Evolutionary conservation across 2,113 vertebrate species (phyloP), one percentile per base, ranked within the genome.

Genomic region (Tor tambroides): DNA sequence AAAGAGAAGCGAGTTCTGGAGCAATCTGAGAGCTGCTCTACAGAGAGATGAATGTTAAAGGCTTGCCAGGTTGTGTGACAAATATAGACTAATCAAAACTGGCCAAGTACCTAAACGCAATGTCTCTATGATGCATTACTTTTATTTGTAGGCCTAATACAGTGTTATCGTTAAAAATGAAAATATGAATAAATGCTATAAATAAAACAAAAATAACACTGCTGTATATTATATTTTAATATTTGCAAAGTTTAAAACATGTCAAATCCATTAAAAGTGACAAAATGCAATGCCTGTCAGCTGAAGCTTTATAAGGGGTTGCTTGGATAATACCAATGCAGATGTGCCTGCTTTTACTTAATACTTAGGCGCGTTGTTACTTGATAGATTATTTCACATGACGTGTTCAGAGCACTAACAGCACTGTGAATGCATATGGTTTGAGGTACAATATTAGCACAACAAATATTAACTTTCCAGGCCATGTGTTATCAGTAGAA

Each of bases 1-100:
- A 1, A 90, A 90, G 84, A 93, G 88, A 87, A 54, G 38, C 0
- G 67, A 91, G 0, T 98, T 99, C 91, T 99, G 97, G 97, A 83
- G 82, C 80, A 97, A 94, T 19, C 90, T 98, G 46, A 96, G 94
- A 84, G 69, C 3, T 0, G 96, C 94, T 1, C 88, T 99, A 71
- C 94, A 92, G 23, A 75, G 87, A 82, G 91, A 87, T n/a, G 83
- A 87, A 12, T 32, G 5, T 35, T 11, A 74, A 92, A 17, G 21
- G 54, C 1, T 35, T 2, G 32, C 83, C 49, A 49, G 26, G n/a
- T 26, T 46, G 74, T 26, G 15, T 85, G 85, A 92, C 26, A 54
- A 32, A 79, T 46, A 26, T 41, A n/a, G 11, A n/a, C 41, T 10
- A 23, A 14, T 76, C 12, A 15, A 28, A 26, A 46, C 38, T 46